phyloP scores from a whole-genome alignment of 1,140 invertebrate species.

The Apis cerana region DNA sequence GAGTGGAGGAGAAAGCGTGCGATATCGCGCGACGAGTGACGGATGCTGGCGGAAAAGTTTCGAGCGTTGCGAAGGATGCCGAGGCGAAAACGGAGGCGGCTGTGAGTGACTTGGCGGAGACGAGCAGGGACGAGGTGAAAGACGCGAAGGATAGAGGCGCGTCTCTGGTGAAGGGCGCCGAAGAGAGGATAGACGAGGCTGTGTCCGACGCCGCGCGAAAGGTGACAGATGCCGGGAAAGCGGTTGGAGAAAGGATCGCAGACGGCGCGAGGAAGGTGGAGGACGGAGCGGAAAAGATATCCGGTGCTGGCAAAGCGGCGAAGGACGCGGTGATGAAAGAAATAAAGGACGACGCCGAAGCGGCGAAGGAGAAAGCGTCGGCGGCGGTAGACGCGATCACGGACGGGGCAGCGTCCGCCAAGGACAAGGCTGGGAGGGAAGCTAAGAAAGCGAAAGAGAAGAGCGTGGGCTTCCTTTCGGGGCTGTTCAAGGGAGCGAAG shows the following conservation, averaged over 20 bases:
- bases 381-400: conserved; percentile 23
- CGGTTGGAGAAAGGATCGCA: conserved; percentile 18
- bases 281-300: background rate
- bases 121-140: conserved; percentile 37
- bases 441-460: conserved; percentile 68
- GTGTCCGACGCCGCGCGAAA: background rate
- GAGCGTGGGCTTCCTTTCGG: conserved; percentile 63
- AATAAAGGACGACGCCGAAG: conserved; percentile 49
- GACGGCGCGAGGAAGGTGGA: background rate
- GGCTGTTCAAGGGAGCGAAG: conserved; percentile 69
- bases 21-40: too few species aligned
- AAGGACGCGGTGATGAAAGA: conserved; percentile 36
- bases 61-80: background rate
- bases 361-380: conserved; percentile 39
- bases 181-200: background rate
- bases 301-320: background rate
- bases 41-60: too few species aligned
- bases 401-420: conserved; percentile 35
- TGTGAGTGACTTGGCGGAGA: background rate
- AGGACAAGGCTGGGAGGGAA: conserved; percentile 59
- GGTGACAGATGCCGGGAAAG: background rate
- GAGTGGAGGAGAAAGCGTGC: conserved; percentile 2
- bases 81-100: conserved; percentile 39
- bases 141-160: conserved; percentile 5
- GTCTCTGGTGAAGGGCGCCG: background rate